A percentile compares a stretch with the other conserved stretches of the same genome.
Conservation (phyloP, 2,888 invertebrate species). For the Pandemis heparana region DNA sequence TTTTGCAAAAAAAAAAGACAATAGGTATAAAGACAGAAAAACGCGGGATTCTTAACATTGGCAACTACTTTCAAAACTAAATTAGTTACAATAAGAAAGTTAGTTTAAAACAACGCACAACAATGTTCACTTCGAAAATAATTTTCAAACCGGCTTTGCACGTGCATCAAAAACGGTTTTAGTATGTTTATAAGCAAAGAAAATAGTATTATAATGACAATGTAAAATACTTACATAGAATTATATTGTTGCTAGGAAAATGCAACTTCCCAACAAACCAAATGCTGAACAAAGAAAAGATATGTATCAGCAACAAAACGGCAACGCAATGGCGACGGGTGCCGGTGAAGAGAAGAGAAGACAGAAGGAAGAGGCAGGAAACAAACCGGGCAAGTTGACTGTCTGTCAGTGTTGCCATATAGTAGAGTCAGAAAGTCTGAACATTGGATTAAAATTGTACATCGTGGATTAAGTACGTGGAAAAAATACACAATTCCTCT, state of each 20-base stretch:
- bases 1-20: background rate
- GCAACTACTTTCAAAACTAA: background rate
- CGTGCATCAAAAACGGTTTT: slow-evolving; percentile 4
- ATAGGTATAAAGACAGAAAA: background rate
- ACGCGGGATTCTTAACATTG: background rate
- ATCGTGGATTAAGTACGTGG: no score
- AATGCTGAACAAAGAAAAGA: slow-evolving; percentile 7
- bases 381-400: background rate
- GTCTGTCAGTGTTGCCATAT: no score
- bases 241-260: background rate
- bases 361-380: slow-evolving; percentile 18
- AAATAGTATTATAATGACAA: background rate
- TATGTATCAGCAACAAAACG: background rate
- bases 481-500: no score
- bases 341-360: slow-evolving; percentile 22
- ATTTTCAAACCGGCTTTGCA: slow-evolving; percentile 25
- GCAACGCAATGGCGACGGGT: slow-evolving; percentile 35
- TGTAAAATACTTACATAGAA: slow-evolving; percentile 6
- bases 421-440: no score
- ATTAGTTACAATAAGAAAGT: background rate
- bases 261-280: background rate
- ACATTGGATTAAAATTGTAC: no score
- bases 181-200: background rate
- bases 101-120: background rate
- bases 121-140: slow-evolving; percentile 15